Evolutionary conservation across 2,113 vertebrate species (phyloP).

Genomic region (Lampris megalopsis): DNA sequence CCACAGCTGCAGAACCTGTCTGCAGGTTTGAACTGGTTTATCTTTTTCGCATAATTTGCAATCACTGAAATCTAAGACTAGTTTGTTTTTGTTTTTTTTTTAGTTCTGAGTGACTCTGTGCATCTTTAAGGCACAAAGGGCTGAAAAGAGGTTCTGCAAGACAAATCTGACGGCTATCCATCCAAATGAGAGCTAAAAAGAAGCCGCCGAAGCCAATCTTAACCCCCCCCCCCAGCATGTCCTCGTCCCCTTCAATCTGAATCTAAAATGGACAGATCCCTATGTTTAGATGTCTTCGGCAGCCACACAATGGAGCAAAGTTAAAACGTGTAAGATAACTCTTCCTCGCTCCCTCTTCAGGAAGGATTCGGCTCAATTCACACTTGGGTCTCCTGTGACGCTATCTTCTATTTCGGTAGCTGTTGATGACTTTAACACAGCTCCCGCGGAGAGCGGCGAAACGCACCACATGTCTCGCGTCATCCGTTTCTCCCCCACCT

Average conservation of each 20-base stretch:
- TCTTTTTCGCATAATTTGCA: conserved; percentile 8
- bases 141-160: conserved; percentile 44
- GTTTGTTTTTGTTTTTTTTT: not conserved
- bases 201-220: conserved; percentile 26
- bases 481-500: conserved; percentile 38
- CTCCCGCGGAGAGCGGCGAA: conserved; percentile 54
- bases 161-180: conserved; percentile 29
- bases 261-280: conserved; percentile 36
- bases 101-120: conserved; percentile 27
- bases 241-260: conserved; percentile 17
- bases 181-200: conserved; percentile 17
- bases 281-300: conserved; percentile 33
- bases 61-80: conserved; percentile 25
- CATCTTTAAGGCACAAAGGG: conserved; percentile 70
- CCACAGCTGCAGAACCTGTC: conserved; percentile 56
- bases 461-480: conserved; percentile 63
- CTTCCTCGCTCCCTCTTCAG: conserved; percentile 25
- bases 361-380: conserved; percentile 67
- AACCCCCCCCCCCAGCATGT: not conserved
- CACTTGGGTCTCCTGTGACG: conserved; percentile 71
- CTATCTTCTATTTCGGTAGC: conserved; percentile 70
- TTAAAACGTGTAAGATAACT: conserved; percentile 16
- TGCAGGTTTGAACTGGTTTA: conserved; percentile 41
- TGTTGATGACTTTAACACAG: conserved; percentile 70
- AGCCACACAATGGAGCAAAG: not conserved